Evolutionary conservation across 1,140 invertebrate species (phyloP).

Genomic region (Akabosia matsudoensis): DNA sequence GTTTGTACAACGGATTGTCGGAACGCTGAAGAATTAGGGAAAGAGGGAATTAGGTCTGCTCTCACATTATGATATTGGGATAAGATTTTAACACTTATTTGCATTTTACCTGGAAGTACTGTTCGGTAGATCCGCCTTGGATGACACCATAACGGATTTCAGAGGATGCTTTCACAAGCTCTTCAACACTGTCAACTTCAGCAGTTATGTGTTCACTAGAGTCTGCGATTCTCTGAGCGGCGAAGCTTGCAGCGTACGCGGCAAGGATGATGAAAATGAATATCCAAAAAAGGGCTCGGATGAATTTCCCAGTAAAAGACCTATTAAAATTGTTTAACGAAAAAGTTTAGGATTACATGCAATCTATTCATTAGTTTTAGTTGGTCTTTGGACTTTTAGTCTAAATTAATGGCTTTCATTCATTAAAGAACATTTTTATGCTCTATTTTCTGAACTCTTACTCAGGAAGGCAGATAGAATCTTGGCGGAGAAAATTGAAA

Average conservation of each 20-base stretch:
- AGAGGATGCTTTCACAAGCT: slow-evolving; percentile 76
- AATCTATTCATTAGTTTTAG: background rate
- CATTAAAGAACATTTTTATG: no score
- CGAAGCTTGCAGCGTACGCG: slow-evolving; percentile 95
- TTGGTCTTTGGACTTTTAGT: background rate
- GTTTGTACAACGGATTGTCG: slow-evolving; percentile 80
- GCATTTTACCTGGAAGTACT: slow-evolving; percentile 83
- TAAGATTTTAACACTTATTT: slow-evolving; percentile 33
- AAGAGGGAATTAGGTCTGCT: background rate
- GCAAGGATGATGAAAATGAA: slow-evolving; percentile 96
- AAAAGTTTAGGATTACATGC: background rate
- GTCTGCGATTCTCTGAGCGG: slow-evolving; percentile 72
- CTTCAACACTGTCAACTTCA: slow-evolving; percentile 83
- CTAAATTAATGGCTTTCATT: background rate
- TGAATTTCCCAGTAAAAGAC: slow-evolving; percentile 87
- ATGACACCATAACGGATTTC: slow-evolving; percentile 92
- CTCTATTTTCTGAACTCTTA: slow-evolving; percentile 16
- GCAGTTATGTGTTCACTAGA: slow-evolving; percentile 25
- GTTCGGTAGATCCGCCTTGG: slow-evolving; percentile 78
- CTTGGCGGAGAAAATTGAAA: slow-evolving; percentile 35
- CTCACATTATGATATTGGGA: background rate
- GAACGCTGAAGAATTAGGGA: slow-evolving; percentile 64
- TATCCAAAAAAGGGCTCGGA: slow-evolving; percentile 97
- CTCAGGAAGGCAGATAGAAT: slow-evolving; percentile 31
- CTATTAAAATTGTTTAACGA: slow-evolving; percentile 53